phyloP scores from a whole-genome alignment of 1,140 invertebrate species.

The Neotoxoptera formosana region DNA sequence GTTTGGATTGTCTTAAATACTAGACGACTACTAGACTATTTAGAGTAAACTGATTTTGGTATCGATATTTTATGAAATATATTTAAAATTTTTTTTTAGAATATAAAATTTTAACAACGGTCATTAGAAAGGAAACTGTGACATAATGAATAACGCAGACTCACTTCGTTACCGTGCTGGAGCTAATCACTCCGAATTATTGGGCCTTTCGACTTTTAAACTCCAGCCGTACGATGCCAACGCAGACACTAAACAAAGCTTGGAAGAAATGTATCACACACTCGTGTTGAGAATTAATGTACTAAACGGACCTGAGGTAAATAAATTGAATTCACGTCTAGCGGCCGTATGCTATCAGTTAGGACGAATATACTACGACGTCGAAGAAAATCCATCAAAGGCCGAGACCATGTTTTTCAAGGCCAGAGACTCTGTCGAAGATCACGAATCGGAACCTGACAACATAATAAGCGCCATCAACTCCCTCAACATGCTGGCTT shows the following conservation, averaged over 20 bases:
- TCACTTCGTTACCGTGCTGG: not conserved
- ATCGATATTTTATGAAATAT: not conserved
- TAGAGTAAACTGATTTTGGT: too few relatives aligned
- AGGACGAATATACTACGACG: not conserved
- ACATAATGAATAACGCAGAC: not conserved
- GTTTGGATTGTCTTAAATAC: not conserved
- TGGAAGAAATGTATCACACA: not conserved
- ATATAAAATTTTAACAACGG: not conserved
- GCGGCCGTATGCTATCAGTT: not conserved
- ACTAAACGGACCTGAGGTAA: not conserved
- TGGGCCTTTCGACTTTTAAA: not conserved
- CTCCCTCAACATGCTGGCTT: not conserved
- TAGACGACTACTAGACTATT: not conserved
- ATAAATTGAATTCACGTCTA: not conserved
- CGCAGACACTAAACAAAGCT: not conserved
- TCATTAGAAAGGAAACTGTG: not conserved
- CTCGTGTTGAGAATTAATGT: not conserved
- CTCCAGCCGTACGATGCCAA: not conserved
- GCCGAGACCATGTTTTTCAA: not conserved
- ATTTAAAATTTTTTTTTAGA: not conserved
- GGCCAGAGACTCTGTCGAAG: not conserved
- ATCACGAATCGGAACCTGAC: not conserved
- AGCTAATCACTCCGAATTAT: not conserved
- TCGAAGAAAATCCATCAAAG: not conserved
- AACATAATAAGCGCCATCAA: not conserved